Conservation (phyloP, 1,140 invertebrate species). For the Zaprionus lachaisei region DNA sequence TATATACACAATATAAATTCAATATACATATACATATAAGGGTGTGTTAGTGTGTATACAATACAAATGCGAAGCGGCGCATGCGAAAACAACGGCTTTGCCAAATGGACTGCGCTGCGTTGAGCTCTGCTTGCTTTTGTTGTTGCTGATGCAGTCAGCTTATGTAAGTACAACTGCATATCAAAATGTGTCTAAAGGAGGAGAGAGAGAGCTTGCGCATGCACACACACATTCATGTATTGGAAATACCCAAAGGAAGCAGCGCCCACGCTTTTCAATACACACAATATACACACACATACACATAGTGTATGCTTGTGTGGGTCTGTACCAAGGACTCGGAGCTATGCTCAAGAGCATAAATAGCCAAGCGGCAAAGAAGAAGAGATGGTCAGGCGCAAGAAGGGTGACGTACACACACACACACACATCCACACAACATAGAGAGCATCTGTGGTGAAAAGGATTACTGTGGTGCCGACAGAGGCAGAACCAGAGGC, state of each 20-base stretch:
- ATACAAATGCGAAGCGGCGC: constrained; percentile 34
- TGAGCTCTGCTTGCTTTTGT: background rate
- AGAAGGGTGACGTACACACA: background rate
- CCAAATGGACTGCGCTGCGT: constrained; percentile 29
- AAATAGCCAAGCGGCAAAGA: constrained; percentile 19
- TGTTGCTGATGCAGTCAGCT: constrained; percentile 25
- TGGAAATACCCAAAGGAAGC: background rate
- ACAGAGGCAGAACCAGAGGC: background rate
- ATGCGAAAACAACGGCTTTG: constrained; percentile 51
- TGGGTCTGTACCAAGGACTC: constrained; percentile 19
- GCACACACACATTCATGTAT: background rate
- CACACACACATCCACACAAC: background rate
- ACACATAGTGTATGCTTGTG: background rate
- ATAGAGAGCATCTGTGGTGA: background rate
- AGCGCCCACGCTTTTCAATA: constrained; percentile 18
- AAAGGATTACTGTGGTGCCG: constrained; percentile 39
- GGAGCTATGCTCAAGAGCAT: constrained; percentile 19
- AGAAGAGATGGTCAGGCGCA: constrained; percentile 8
- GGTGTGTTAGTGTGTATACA: background rate
- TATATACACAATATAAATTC: background rate
- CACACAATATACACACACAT: background rate
- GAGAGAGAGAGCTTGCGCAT: background rate
- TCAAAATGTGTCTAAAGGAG: constrained; percentile 14
- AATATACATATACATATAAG: constrained; percentile 1
- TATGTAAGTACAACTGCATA: constrained; percentile 51